Percentiles rank a stretch among this genome's conserved stretches.
phyloP scores from a whole-genome alignment of 35 echinoderm and acorn worm genomes.

The Lytechinus pictus region DNA sequence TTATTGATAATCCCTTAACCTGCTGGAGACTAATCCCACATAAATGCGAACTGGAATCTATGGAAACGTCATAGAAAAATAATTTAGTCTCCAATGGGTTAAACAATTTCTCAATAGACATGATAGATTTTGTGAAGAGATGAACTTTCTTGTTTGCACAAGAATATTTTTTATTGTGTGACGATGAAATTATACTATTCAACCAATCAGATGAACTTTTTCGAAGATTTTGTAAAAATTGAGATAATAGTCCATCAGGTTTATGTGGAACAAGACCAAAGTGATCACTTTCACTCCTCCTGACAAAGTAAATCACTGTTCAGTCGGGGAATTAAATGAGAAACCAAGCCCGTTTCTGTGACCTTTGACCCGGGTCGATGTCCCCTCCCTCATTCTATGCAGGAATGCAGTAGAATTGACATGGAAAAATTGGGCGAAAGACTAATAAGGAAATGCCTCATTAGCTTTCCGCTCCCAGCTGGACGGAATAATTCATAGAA shows the following conservation, averaged over 20 bases:
- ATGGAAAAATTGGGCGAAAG: not conserved
- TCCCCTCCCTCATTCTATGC: not conserved
- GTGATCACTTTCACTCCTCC: conserved; percentile 16
- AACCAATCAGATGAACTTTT: no score
- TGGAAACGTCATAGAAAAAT: no score
- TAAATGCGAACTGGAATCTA: no score
- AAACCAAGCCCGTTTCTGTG: not conserved
- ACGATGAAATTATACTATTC: no score
- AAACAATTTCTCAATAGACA: no score
- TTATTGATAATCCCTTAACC: no score
- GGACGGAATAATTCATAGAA: not conserved
- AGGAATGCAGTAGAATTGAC: not conserved
- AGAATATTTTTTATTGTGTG: no score
- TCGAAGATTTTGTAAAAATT: no score
- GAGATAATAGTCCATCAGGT: not conserved
- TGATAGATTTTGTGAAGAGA: no score
- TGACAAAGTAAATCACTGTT: conserved; percentile 5
- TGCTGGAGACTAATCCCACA: no score
- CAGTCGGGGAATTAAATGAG: not conserved
- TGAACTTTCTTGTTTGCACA: no score
- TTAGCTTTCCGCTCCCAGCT: not conserved
- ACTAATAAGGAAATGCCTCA: conserved; percentile 44
- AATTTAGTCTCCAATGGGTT: no score
- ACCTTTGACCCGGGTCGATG: not conserved
- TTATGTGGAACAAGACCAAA: not conserved